Evolutionary conservation across 2,113 vertebrate species (phyloP).

Genomic region (Oncorhynchus keta): DNA sequence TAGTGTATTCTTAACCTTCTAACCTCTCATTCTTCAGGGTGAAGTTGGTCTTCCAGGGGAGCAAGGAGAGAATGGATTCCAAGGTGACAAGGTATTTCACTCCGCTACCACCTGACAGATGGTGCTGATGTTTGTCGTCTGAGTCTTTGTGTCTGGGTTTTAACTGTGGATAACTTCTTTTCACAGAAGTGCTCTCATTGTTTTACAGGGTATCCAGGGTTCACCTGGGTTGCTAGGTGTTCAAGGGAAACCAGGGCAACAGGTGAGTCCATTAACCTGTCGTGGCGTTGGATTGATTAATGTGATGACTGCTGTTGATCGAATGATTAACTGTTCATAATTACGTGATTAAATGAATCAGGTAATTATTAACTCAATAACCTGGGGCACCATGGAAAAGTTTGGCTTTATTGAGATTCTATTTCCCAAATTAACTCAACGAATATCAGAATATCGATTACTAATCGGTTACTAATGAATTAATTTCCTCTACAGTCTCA

Average conservation of each 20-base stretch:
- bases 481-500: no score
- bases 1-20: slow-evolving; percentile 3
- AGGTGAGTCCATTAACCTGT: slow-evolving; percentile 66
- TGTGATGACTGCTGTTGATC: no score
- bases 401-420: no score
- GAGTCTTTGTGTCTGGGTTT: slow-evolving; percentile 2
- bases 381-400: no score
- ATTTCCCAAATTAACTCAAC: no score
- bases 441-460: no score
- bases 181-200: not conserved
- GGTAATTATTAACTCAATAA: no score
- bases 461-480: no score
- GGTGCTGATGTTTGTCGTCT: not conserved
- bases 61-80: slow-evolving; percentile 88
- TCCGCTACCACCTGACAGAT: not conserved
- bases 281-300: not conserved
- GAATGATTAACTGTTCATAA: no score
- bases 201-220: slow-evolving; percentile 83
- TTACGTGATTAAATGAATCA: no score
- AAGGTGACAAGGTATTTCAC: slow-evolving; percentile 91
- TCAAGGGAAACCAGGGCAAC: slow-evolving; percentile 82
- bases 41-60: slow-evolving; percentile 88
- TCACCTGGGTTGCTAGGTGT: slow-evolving; percentile 82
- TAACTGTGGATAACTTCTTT: not conserved
- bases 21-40: slow-evolving; percentile 72